phyloP scores from a whole-genome alignment of 2,113 vertebrate species.

The Xenopus borealis region DNA sequence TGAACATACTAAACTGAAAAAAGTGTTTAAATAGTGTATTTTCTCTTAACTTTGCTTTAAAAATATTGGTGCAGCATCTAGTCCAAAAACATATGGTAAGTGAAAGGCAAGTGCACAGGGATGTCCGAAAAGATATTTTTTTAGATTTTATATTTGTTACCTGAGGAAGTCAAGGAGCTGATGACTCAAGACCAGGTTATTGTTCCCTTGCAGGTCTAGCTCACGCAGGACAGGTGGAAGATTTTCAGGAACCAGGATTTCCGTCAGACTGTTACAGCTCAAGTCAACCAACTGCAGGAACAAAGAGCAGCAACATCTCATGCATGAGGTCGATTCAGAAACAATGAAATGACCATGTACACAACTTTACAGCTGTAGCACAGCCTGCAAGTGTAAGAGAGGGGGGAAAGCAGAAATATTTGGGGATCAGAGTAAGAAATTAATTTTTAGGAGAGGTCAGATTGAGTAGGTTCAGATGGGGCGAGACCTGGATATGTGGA shows the following conservation, averaged over 20 bases:
- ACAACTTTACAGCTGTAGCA: slow-evolving; percentile 26
- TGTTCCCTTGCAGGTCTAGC: slow-evolving; percentile 89
- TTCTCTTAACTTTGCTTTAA: no score
- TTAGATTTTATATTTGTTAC: slow-evolving; percentile 57
- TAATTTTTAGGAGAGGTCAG: slow-evolving; percentile 12
- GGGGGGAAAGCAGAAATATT: slow-evolving; percentile 17
- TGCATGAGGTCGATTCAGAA: slow-evolving; percentile 19
- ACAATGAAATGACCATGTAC: slow-evolving; percentile 20
- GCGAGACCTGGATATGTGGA: slow-evolving; percentile 87
- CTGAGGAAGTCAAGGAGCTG: slow-evolving; percentile 93
- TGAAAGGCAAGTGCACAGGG: no score
- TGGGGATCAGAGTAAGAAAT: slow-evolving; percentile 28
- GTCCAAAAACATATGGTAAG: no score
- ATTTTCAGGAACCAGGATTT: slow-evolving; percentile 86
- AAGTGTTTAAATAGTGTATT: no score
- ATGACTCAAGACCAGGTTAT: slow-evolving; percentile 85
- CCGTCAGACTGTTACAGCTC: slow-evolving; percentile 91
- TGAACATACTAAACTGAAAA: no score
- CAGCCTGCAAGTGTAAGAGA: slow-evolving; percentile 35
- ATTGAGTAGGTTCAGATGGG: slow-evolving; percentile 21
- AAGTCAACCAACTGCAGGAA: slow-evolving; percentile 84
- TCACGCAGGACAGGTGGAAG: slow-evolving; percentile 85
- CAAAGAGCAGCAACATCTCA: slow-evolving; percentile 45
- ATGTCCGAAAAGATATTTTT: no score
- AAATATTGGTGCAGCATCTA: no score